Evolutionary conservation across 2,888 invertebrate genomes (phyloP).

Genomic region (Idaea straminata): DNA sequence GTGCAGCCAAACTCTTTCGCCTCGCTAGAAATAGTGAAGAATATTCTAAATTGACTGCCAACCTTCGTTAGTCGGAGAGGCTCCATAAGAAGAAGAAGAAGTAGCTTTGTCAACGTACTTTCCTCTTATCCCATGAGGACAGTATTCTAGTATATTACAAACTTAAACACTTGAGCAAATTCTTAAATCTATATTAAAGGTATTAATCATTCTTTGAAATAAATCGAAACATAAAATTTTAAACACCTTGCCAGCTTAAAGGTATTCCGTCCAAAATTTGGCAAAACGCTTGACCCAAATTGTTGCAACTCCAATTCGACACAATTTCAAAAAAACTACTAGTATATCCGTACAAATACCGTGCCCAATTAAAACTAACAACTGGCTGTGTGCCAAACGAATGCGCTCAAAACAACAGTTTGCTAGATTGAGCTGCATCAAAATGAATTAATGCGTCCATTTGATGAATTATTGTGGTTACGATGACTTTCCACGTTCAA

Average conservation of each 20-base stretch:
- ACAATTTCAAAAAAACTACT: background rate
- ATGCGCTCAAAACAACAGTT: slow-evolving; percentile 25
- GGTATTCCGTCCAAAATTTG: background rate
- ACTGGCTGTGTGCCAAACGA: slow-evolving; percentile 24
- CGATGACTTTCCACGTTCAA: slow-evolving; percentile 17
- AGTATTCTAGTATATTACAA: too few species aligned
- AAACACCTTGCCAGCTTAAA: background rate
- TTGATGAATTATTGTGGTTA: slow-evolving; percentile 23
- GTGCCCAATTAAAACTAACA: slow-evolving; percentile 27
- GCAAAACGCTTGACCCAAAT: slow-evolving; percentile 1
- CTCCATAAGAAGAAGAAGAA: too few species aligned
- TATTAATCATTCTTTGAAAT: background rate
- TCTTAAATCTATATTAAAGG: too few species aligned
- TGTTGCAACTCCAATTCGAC: background rate
- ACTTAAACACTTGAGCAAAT: too few species aligned
- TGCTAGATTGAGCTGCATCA: slow-evolving; percentile 24
- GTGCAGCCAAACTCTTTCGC: too few species aligned
- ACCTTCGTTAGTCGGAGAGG: too few species aligned
- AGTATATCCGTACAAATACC: slow-evolving; percentile 16
- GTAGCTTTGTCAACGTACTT: too few species aligned
- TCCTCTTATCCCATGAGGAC: too few species aligned
- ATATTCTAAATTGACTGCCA: too few species aligned
- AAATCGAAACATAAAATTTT: background rate
- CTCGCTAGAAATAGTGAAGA: too few species aligned
- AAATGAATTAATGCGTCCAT: slow-evolving; percentile 30